phyloP scores from a whole-genome alignment of 1,140 invertebrate genomes.

The Lithobius niger region DNA sequence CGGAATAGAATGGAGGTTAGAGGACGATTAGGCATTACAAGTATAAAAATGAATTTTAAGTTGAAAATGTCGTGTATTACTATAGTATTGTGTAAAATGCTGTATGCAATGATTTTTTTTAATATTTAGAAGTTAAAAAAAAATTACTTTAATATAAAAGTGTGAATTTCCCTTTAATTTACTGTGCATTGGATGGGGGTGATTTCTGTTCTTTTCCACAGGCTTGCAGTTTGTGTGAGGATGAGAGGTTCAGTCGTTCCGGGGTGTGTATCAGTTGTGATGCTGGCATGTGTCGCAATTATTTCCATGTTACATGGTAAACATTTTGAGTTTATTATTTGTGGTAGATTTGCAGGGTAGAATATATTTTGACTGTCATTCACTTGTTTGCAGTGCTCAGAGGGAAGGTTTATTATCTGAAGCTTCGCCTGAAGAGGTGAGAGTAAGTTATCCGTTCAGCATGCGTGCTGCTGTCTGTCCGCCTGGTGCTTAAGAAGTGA shows the following conservation, averaged over 20 bases:
- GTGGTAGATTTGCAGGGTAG: neutral
- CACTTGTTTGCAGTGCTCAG: conserved; percentile 67
- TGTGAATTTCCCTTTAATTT: too few species aligned
- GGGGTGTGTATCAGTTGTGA: conserved; percentile 95
- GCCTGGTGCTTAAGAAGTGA: too few species aligned
- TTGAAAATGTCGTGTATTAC: too few species aligned
- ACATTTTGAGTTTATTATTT: conserved; percentile 12
- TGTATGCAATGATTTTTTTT: too few species aligned
- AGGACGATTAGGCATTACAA: too few species aligned
- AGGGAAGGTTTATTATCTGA: conserved; percentile 81
- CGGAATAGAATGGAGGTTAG: too few species aligned
- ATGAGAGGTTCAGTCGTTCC: conserved; percentile 67
- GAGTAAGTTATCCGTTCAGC: conserved; percentile 10
- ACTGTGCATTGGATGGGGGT: neutral
- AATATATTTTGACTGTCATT: conserved; percentile 11
- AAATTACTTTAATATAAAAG: too few species aligned
- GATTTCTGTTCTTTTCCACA: too few species aligned
- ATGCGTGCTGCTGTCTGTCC: too few species aligned
- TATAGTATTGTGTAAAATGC: too few species aligned
- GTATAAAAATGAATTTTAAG: too few species aligned
- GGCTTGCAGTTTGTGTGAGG: conserved; percentile 70
- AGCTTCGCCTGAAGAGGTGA: conserved; percentile 75
- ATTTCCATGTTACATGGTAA: conserved; percentile 95
- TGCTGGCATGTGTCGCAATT: conserved; percentile 92
- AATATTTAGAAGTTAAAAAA: too few species aligned